Evolutionary conservation across 2,888 invertebrate species (phyloP).

Genomic region (Eupithecia dodoneata): DNA sequence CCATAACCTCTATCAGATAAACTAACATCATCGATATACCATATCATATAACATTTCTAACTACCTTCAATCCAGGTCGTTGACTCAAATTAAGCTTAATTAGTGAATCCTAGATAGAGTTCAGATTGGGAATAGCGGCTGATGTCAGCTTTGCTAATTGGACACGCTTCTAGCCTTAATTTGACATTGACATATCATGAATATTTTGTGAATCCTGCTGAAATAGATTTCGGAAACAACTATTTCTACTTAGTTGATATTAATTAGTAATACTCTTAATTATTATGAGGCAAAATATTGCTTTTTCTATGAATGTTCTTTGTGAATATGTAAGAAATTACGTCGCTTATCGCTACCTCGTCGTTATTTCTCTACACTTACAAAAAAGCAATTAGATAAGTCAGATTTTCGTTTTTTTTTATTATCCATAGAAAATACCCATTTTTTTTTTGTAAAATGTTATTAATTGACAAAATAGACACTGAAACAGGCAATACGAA

Average conservation of each 20-base stretch:
- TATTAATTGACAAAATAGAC: no score
- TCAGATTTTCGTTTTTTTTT: no score
- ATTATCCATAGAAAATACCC: no score
- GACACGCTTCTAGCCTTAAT: conserved; percentile 58
- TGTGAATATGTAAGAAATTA: not conserved
- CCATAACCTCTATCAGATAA: not conserved
- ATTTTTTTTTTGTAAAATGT: no score
- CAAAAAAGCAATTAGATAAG: no score
- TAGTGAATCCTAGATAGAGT: conserved; percentile 10
- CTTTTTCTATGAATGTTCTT: not conserved
- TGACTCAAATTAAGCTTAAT: conserved; percentile 14
- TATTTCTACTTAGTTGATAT: not conserved
- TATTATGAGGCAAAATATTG: not conserved
- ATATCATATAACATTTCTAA: not conserved
- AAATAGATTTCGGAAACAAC: conserved; percentile 2
- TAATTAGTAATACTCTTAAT: not conserved
- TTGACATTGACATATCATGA: conserved; percentile 46
- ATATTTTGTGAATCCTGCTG: not conserved
- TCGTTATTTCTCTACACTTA: not conserved
- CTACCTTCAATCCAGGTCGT: not conserved
- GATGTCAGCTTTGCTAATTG: conserved; percentile 49
- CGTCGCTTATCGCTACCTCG: not conserved
- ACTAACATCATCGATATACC: not conserved
- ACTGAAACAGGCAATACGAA: no score
- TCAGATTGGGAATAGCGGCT: conserved; percentile 10